phyloP scores from a whole-genome alignment of 2,888 invertebrate genomes.

The Mesoligia furuncula region DNA sequence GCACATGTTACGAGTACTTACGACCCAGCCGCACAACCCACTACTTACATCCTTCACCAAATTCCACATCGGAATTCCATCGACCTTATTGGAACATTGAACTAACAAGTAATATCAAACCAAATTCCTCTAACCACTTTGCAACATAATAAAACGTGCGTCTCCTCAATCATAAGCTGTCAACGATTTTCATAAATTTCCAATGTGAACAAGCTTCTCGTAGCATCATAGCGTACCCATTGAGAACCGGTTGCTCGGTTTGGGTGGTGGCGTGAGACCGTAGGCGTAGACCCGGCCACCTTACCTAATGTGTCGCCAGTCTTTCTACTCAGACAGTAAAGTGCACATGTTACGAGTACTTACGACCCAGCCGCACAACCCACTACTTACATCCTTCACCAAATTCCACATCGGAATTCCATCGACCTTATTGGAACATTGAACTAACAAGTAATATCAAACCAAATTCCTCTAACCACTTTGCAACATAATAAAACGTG shows the following conservation, averaged over 20 bases:
- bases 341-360: constrained; percentile 80
- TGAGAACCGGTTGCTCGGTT: constrained; percentile 74
- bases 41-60: constrained; percentile 41
- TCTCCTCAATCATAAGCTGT: constrained; percentile 68
- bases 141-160: constrained; percentile 23
- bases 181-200: constrained; percentile 79
- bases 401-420: constrained; percentile 41
- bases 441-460: constrained; percentile 35
- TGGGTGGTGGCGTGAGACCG: constrained; percentile 50
- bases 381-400: constrained; percentile 41
- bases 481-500: constrained; percentile 25
- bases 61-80: constrained; percentile 45
- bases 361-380: constrained; percentile 64
- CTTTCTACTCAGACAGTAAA: constrained; percentile 77
- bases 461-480: constrained; percentile 36
- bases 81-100: constrained; percentile 40
- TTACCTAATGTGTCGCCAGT: constrained; percentile 73
- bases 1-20: constrained; percentile 80
- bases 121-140: constrained; percentile 35
- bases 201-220: constrained; percentile 65
- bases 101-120: constrained; percentile 36
- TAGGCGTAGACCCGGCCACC: constrained; percentile 58
- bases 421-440: constrained; percentile 45
- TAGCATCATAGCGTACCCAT: constrained; percentile 69
- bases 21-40: constrained; percentile 59